phyloP scores from a whole-genome alignment of 2,113 vertebrate species.

The Brienomyrus longianalis region DNA sequence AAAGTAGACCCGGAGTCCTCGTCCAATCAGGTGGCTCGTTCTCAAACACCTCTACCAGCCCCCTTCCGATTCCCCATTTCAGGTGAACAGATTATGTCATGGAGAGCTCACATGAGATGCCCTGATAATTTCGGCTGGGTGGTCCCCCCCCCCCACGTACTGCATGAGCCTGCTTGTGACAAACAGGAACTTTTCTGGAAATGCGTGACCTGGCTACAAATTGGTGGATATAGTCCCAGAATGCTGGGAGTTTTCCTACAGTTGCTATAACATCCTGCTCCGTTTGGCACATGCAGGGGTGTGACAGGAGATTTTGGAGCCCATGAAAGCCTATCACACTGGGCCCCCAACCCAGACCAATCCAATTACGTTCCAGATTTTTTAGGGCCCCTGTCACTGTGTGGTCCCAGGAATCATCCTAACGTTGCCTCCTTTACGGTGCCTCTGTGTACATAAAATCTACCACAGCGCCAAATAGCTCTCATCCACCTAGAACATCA shows the following conservation, averaged over 20 bases:
- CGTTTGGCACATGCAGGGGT: neutral
- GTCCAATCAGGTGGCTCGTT: neutral
- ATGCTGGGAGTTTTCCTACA: neutral
- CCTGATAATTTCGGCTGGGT: neutral
- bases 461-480: neutral
- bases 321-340: neutral
- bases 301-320: neutral
- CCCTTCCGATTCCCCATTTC: neutral
- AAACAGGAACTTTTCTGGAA: neutral
- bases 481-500: neutral
- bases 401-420: neutral
- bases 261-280: neutral
- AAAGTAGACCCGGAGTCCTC: neutral
- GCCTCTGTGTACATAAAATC: neutral
- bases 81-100: neutral
- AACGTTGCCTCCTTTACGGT: neutral
- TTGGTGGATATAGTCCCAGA: slow-evolving; percentile 37
- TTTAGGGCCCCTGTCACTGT: neutral
- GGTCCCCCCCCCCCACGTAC: too few species aligned
- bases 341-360: neutral
- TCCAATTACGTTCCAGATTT: neutral
- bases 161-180: neutral
- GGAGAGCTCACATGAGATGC: slow-evolving; percentile 44
- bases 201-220: slow-evolving; percentile 28
- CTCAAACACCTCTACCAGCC: neutral